Conservation (phyloP, 2,797 vertebrate genomes). For the Poecilia gillii region DNA sequence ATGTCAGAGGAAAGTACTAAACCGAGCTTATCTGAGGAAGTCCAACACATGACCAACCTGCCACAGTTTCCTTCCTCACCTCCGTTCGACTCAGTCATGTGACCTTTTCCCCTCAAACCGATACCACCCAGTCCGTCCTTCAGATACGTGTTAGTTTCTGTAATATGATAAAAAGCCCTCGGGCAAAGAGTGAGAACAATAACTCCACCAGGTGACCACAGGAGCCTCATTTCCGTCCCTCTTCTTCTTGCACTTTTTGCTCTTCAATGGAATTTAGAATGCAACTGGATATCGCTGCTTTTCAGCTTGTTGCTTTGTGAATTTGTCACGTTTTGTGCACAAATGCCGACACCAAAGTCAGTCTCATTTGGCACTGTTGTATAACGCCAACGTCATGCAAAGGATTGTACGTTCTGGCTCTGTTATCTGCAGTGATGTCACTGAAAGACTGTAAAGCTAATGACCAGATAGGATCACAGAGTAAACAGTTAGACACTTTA, state of each 20-base stretch:
- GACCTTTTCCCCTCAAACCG: constrained; percentile 50
- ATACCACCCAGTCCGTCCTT: constrained; percentile 13
- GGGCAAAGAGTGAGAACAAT: constrained; percentile 59
- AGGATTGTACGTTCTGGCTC: constrained; percentile 24
- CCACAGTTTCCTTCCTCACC: constrained; percentile 64
- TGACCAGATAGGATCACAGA: constrained; percentile 1
- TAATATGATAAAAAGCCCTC: constrained; percentile 45
- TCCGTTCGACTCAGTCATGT: constrained; percentile 44
- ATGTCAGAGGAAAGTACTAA: constrained; percentile 10
- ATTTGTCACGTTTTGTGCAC: constrained; percentile 17
- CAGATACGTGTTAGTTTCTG: constrained; percentile 19
- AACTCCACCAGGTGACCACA: constrained; percentile 44
- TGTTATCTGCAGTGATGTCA: constrained; percentile 40
- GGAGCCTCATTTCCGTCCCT: constrained; percentile 37
- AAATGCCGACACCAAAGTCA: constrained; percentile 1
- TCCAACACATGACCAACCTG: constrained; percentile 44
- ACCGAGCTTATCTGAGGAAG: constrained; percentile 53
- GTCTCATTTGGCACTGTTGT: constrained; percentile 2
- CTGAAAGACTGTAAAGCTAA: constrained; percentile 7
- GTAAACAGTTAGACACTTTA: constrained; percentile 17
- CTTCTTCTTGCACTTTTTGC: constrained; percentile 20
- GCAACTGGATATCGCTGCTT: constrained; percentile 38
- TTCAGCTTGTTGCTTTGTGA: constrained; percentile 11
- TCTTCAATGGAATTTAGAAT: constrained; percentile 25
- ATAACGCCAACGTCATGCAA: constrained; percentile 20